Evolutionary conservation across 2,113 vertebrate genomes (phyloP), one percentile per base, ranked within the genome.

Genomic region (Gymnorhina tibicen): DNA sequence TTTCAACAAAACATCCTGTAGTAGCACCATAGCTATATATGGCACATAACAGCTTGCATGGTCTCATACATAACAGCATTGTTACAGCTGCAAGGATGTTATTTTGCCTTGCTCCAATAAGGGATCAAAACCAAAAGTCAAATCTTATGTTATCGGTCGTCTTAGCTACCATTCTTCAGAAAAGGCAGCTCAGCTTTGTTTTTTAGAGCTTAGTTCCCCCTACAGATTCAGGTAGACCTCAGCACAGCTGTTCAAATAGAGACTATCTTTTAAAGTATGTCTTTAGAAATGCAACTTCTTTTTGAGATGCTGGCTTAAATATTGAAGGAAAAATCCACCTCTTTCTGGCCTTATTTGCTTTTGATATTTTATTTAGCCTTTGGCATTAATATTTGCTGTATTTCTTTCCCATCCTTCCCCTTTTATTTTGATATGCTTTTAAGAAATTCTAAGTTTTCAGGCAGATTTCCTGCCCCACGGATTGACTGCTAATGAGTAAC

Each of bases 391-490:
- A 64, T 74, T 81, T 39, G 26, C 12, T 75, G 1, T 24, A 16
- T 78, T 82, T 78, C 23, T 91, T 93, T 78, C 23, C 22, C 69
- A 22, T 74, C 14, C 4, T 89, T 33, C 22, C 55, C 16, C 37
- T 94, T 81, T 82, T 64, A 69, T 81, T 87, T 91, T 81, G 14
- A 79, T 56, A 50, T 6, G 8, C 1, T 78, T 81, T 39, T 50
- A 82, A 88, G 86, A 79, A 83, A 74, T 49, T 52, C 23, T 52
- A 49, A 39, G 16, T 62, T 79, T 87, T 87, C 58, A 91, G 80
- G 37, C 16, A 53, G 11, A 62, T 76, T 89, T 96, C 30, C 37
- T 85, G 30, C 42, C 4, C 14, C 1, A 0, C 2, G 21, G 37
- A 66, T 85, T 58, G 76, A 76, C 76, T 95, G 87, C 21, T 82